Percentiles rank a stretch among this genome's conserved stretches.
phyloP scores from a whole-genome alignment of 2,797 vertebrate species.

The Anomalospiza imberbis region DNA sequence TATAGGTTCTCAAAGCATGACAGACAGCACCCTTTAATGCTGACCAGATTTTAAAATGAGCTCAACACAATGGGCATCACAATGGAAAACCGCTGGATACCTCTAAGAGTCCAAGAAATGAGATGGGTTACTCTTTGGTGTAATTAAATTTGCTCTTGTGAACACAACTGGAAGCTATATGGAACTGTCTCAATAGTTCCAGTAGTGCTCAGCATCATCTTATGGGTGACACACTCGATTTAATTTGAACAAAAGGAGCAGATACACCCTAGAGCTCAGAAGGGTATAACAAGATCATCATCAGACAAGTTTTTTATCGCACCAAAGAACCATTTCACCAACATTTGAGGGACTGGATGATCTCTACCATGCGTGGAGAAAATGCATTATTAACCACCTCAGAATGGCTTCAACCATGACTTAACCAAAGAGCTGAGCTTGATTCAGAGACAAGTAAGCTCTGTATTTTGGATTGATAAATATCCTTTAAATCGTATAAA shows the following conservation, averaged over 20 bases:
- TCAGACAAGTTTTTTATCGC: neutral
- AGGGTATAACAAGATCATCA: neutral
- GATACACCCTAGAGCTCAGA: neutral
- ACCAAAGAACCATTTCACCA: neutral
- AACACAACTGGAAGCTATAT: slow-evolving; percentile 40
- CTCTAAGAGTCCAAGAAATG: slow-evolving; percentile 19
- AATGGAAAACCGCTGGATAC: slow-evolving; percentile 43
- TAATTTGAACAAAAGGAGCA: slow-evolving; percentile 4
- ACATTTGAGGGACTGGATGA: neutral
- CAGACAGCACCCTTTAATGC: slow-evolving; percentile 32
- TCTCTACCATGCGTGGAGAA: neutral
- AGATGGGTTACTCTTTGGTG: neutral
- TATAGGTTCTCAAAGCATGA: slow-evolving; percentile 31
- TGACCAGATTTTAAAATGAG: slow-evolving; percentile 37
- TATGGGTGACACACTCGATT: neutral
- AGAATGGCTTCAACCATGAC: neutral
- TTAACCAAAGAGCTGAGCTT: neutral
- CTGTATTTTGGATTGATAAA: neutral
- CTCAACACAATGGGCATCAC: slow-evolving; percentile 24
- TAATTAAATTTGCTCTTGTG: slow-evolving; percentile 40
- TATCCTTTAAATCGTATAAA: neutral
- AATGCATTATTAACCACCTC: neutral
- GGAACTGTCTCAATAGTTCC: slow-evolving; percentile 8
- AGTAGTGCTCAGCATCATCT: neutral
- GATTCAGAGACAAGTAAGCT: neutral